Base-by-base conservation (phyloP, 2,113 vertebrate genomes). In the Nestor notabilis region DNA sequence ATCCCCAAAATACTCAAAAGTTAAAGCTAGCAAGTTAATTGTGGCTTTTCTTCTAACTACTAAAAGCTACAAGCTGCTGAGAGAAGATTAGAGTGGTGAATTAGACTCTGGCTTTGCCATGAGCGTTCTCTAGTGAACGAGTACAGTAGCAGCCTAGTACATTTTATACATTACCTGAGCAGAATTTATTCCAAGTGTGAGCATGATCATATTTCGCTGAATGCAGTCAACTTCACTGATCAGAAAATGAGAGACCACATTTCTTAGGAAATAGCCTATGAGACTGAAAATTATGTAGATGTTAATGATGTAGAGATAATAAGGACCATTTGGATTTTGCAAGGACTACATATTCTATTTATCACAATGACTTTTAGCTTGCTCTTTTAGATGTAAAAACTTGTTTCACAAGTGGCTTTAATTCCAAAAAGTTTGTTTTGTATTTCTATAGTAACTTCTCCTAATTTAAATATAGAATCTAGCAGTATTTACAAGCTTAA, bases 151-250 rank as follows among this genome's bases (percentile, higher is more conserved):
- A 91, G 44, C 39, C 69, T 33, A 78, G 78, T 69, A 71, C 3
- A 69, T 81, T 94, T 87, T 61, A 65, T 92, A 92, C 37, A 60
- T 95, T 79, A 84, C 47, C 65, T 89, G 89, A 69, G 64, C 55
- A 94, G 86, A 94, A 68, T 68, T 91, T 81, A 82, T 82, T 41
- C 76, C 65, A 92, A 90, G 52, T 87, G 13, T 83, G 29, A 92
- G 39, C 20, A 46, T 37, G 49, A 78, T 60, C 23, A 27, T 55
- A 90, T 82, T 95, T 94, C 43, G 66, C 27, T 11, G 10, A 86
- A 90, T 37, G 20, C 31, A 86, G 50, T 28, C 82, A 86, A 50
- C 25, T 74, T 88, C 0, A 1, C 53, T 83, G 64, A 80, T 55
- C 66, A 68, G 90, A 66, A 90, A 66, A 90, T 60, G 83, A 87